phyloP scores from a whole-genome alignment of 23 tunicate genomes.

The Halocynthia roretzi region DNA sequence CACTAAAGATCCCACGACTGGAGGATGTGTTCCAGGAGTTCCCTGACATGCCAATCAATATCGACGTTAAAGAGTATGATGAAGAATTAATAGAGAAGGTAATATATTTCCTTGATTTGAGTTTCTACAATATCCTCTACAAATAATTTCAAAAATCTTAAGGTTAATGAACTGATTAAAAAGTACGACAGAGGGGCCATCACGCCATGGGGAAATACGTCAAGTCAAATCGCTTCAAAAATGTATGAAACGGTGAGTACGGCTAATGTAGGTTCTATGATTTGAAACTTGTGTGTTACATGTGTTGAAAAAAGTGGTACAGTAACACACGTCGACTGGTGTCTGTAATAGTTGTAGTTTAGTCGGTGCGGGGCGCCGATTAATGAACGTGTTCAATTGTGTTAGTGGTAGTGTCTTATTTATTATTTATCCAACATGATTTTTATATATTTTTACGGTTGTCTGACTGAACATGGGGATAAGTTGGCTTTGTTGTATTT shows the following conservation, averaged over 20 bases:
- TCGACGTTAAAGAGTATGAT: conserved; percentile 59
- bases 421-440: too few species aligned
- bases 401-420: too few species aligned
- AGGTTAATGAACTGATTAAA: conserved; percentile 44
- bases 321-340: too few species aligned
- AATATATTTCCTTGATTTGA: background rate
- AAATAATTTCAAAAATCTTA: background rate
- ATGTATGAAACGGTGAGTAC: conserved; percentile 30
- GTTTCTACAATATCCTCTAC: background rate
- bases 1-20: conserved; percentile 34
- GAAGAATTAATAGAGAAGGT: conserved; percentile 49
- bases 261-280: background rate
- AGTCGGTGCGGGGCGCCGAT: too few species aligned
- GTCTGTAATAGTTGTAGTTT: too few species aligned
- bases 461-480: too few species aligned
- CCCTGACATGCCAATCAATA: conserved; percentile 55
- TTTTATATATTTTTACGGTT: too few species aligned
- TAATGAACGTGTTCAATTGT: too few species aligned
- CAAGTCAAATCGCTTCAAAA: conserved; percentile 12
- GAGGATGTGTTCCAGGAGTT: conserved; percentile 59
- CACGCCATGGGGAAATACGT: conserved; percentile 62
- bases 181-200: conserved; percentile 60
- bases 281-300: background rate
- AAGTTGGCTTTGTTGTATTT: too few species aligned
- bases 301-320: too few species aligned